Base-by-base conservation (phyloP, 2,797 vertebrate genomes). In the Graptemys geographica region DNA sequence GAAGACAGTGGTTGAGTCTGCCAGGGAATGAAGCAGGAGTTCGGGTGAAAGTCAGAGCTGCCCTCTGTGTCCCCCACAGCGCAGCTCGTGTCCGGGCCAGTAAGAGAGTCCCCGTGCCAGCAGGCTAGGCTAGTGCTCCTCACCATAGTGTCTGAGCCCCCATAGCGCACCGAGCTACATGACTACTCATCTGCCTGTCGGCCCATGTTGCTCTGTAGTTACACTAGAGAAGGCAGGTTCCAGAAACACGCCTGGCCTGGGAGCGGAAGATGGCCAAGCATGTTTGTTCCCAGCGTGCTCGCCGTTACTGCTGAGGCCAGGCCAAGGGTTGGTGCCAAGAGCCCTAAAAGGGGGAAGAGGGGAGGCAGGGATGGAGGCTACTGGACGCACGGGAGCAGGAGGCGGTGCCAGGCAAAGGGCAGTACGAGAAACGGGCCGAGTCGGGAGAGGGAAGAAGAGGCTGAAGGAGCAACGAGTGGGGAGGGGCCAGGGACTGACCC, bases 1-100 rank as follows among this genome's bases (percentile, higher is more conserved):
- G 51, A 96, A 96, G 23, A 31, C 21, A 0, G 89, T 90, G 52
- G 12, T 81, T 49, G 90, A 95, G 33, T 90, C 93, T 94, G 90
- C 3, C 2, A 13, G 21, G 52, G 28, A 69, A 23, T 52, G 2
- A 44, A 49, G 12, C 1, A 25, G 0, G 3, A 23, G 5, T 28
- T 3, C 33, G 37, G 33, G 79, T 16, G 0, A 0, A 7, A 1
- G 18, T 92, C 31, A 59, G 59, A 9, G 5, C 21, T 9, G 13
- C 21, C 81, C 21, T 8, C 12, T 28, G 2, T 3, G 12, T 8
- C 47, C 6, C 65, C n/a, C 65, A 4, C 25, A 56, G 55, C 25
- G 2, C 55, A 56, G 25, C 25, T 10, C 25, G 9, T 10, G 25
- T 11, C 25, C 9, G 4, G 4, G 55, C 55, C 53, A 56, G 55